Conservation (phyloP, 2,797 vertebrate genomes). For the Phoxinus dragarum region DNA sequence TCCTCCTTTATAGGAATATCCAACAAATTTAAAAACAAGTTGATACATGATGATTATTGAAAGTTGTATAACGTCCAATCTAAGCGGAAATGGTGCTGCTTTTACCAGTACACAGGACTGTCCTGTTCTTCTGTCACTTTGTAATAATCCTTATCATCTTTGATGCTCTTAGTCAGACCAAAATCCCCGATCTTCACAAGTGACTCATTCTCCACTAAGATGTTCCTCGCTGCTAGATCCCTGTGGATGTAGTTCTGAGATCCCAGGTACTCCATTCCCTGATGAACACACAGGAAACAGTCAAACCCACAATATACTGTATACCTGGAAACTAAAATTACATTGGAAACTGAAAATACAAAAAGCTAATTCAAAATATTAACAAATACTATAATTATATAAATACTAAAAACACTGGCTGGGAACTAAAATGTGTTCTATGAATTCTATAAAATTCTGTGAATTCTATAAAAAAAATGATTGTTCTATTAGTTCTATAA, state of each 20-base stretch:
- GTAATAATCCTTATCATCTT: constrained; percentile 87
- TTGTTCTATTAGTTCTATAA: neutral
- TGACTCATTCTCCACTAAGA: constrained; percentile 85
- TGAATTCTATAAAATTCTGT: too few species aligned
- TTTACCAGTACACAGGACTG: constrained; percentile 88
- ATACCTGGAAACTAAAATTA: neutral
- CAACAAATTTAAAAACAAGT: neutral
- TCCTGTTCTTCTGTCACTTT: constrained; percentile 86
- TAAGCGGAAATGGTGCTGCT: neutral
- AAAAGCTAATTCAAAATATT: neutral
- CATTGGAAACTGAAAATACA: neutral
- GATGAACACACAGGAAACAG: neutral
- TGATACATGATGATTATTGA: neutral
- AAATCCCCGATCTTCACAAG: constrained; percentile 90
- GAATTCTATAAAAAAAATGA: neutral
- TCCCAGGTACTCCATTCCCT: constrained; percentile 90
- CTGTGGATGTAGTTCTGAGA: constrained; percentile 86
- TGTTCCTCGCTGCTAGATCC: constrained; percentile 86
- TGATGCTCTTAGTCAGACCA: constrained; percentile 86
- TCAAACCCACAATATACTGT: neutral
- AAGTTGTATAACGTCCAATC: neutral
- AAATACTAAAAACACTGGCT: neutral
- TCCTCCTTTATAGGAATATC: neutral
- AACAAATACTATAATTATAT: neutral
- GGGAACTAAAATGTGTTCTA: neutral